A percentile compares a stretch with the other conserved stretches of the same genome.
Conservation (phyloP, 2,113 vertebrate species). For the Uria aalge region DNA sequence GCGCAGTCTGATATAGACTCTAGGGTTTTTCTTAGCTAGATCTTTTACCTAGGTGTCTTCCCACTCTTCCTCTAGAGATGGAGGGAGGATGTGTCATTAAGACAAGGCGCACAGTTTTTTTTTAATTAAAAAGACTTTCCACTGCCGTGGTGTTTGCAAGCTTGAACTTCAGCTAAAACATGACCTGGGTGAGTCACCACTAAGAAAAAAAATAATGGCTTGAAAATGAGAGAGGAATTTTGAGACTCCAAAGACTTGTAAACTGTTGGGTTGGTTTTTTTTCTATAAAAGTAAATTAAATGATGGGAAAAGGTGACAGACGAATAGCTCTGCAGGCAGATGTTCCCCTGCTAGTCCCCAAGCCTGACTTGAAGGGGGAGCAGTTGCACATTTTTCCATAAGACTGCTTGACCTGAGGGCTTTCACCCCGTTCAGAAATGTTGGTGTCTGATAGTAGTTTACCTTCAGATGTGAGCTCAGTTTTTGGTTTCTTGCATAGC, state of each 20-base stretch:
- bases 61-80: neutral
- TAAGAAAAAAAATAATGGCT: neutral
- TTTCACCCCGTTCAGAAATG: neutral
- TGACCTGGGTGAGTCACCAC: neutral
- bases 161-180: conserved; percentile 45
- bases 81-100: conserved; percentile 14
- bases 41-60: conserved; percentile 22
- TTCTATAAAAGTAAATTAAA: neutral
- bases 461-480: neutral
- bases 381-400: neutral
- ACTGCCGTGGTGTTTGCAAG: conserved; percentile 48
- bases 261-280: neutral
- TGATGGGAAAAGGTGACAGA: neutral
- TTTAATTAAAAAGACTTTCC: conserved; percentile 48
- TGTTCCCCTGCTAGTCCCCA: neutral
- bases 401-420: neutral
- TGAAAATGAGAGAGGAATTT: neutral
- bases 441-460: neutral
- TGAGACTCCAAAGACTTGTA: neutral
- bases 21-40: neutral
- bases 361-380: neutral
- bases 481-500: neutral
- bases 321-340: neutral
- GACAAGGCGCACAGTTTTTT: conserved; percentile 34
- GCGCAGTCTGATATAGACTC: neutral